Evolutionary conservation across 2,113 vertebrate species (phyloP).

Genomic region (Eretmochelys imbricata): DNA sequence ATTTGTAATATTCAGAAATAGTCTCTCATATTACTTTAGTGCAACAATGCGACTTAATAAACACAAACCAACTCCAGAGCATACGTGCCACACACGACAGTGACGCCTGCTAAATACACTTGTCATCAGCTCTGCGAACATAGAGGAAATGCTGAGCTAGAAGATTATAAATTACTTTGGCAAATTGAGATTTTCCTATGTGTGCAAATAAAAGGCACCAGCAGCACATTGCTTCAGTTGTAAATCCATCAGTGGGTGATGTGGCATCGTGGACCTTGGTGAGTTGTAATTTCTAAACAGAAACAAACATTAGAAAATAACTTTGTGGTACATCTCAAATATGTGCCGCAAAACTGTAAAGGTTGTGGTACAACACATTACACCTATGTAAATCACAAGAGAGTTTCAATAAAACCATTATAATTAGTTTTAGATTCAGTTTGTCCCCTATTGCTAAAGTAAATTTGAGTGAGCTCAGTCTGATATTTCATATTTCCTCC

Average conservation of each 20-base stretch:
- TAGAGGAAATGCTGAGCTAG: not conserved
- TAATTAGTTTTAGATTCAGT: conserved; percentile 43
- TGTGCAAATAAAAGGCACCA: conserved; percentile 53
- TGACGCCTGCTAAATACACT: conserved; percentile 49
- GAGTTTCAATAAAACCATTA: conserved; percentile 66
- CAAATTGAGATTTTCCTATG: conserved; percentile 15
- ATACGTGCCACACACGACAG: conserved; percentile 46
- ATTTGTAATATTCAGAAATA: conserved; percentile 63
- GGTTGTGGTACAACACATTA: conserved; percentile 23
- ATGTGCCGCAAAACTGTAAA: conserved; percentile 24
- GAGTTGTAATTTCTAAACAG: conserved; percentile 59
- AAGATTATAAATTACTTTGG: not conserved
- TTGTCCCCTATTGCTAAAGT: conserved; percentile 58
- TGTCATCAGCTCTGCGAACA: conserved; percentile 39
- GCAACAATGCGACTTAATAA: conserved; percentile 61
- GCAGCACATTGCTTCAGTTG: not conserved
- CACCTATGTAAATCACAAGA: conserved; percentile 40
- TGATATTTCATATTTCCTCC: conserved; percentile 65
- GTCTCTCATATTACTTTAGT: conserved; percentile 70
- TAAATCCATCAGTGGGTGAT: conserved; percentile 17
- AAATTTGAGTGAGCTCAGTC: conserved; percentile 59
- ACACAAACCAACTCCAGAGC: conserved; percentile 64
- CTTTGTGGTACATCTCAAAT: conserved; percentile 54
- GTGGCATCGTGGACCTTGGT: conserved; percentile 14
- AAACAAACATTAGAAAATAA: conserved; percentile 64